Base-by-base conservation (phyloP, 2,888 invertebrate genomes). In the Suillia variegata region DNA sequence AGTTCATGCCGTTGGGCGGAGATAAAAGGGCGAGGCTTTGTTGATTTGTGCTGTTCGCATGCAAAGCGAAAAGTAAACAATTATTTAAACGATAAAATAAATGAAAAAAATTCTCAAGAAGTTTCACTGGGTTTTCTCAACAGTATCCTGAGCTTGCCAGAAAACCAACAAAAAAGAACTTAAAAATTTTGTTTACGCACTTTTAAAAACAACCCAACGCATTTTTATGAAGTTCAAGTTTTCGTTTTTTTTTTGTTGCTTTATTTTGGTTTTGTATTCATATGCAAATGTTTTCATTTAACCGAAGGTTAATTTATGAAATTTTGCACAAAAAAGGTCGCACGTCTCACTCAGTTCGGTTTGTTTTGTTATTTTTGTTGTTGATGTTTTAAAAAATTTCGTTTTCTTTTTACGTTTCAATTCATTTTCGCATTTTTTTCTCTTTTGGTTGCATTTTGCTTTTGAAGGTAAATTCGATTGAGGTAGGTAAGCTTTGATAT, bases 271-370 rank as follows among this genome's bases (percentile, higher is more conserved):
- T 38, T 45, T 45, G 17, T 18, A 45, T 45, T 45, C 18, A 45
- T 18, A 45, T 45, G 38, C 38, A 45, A 45, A 45, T 45, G 20
- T 45, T 45, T 45, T 45, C 20, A 20, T 20, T 45, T 45, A 45
- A 45, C 18, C 45, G 45, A 45, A 45, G 45, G 45, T 45, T 45
- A 45, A 17, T 45, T 45, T 45, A 45, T 5, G 13, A 45, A 4
- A n/a, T n/a, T n/a, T 45, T 20, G 13, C 17, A 20, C 18, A 45
- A 45, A 45, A 38, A 45, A 45, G 45, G 45, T 45, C 45, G 45
- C 45, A 45, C 45, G 45, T 45, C 20, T 45, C n/a, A 38, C 12
- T n/a, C n/a, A 6, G n/a, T 26, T 26, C 10, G 26, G 10, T 6
- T 6, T 26, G 26, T 26, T 6, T 26, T 26, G 5, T 6, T 26